A percentile compares a stretch with the other conserved stretches of the same genome.
Evolutionary conservation across 2,797 vertebrate species (phyloP).

Genomic region (Microctenopoma stevenorrisi): DNA sequence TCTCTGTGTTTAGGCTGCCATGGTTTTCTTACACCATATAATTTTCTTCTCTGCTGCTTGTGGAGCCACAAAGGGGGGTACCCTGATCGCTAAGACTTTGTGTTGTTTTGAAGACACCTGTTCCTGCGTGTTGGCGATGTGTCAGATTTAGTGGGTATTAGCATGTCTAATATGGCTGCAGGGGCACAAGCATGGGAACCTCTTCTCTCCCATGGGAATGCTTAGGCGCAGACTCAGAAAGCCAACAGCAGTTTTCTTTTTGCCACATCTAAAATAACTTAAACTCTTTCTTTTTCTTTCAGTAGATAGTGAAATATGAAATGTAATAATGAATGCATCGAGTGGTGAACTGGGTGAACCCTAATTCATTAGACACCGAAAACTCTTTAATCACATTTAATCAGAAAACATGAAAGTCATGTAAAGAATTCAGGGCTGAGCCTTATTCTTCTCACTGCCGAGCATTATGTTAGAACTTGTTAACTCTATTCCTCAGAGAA

Average conservation of each 20-base stretch:
- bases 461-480: conserved; percentile 58
- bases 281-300: background rate
- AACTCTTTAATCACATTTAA: conserved; percentile 28
- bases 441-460: conserved; percentile 54
- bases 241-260: conserved; percentile 35
- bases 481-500: conserved; percentile 60
- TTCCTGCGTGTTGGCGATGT: conserved; percentile 67
- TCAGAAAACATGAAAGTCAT: conserved; percentile 45
- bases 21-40: conserved; percentile 74
- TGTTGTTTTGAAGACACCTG: conserved; percentile 77
- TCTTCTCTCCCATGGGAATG: conserved; percentile 62
- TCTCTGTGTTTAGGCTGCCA: conserved; percentile 73
- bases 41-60: conserved; percentile 66
- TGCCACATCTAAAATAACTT: conserved; percentile 6
- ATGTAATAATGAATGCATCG: background rate
- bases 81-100: conserved; percentile 54
- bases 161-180: conserved; percentile 61
- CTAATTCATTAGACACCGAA: conserved; percentile 11
- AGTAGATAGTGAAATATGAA: conserved; percentile 17
- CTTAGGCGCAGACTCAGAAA: conserved; percentile 22
- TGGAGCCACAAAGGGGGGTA: conserved; percentile 54
- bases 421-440: conserved; percentile 70
- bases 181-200: conserved; percentile 68
- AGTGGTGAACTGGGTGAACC: conserved; percentile 4
- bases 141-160: conserved; percentile 69